Evolutionary conservation across 2,888 invertebrate genomes (phyloP).

Genomic region (Aplocera efformata): DNA sequence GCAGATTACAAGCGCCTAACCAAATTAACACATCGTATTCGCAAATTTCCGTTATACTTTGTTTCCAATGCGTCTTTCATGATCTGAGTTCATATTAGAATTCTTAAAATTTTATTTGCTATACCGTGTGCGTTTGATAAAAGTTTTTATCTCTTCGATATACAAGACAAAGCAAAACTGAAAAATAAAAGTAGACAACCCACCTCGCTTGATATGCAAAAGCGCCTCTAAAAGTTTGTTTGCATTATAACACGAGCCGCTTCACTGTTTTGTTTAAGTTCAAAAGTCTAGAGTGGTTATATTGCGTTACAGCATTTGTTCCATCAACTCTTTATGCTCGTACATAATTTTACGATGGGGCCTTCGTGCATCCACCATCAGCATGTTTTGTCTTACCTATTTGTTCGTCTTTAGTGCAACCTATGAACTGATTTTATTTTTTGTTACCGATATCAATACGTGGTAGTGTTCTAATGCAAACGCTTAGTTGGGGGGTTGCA

Average conservation of each 20-base stretch:
- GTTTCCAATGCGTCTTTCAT: slow-evolving; percentile 53
- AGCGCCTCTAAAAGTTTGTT: slow-evolving; percentile 80
- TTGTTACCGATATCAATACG: slow-evolving; percentile 17
- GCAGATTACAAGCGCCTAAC: slow-evolving; percentile 9
- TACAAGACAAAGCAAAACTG: slow-evolving; percentile 77
- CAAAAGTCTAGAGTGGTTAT: slow-evolving; percentile 77
- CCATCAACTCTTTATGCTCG: slow-evolving; percentile 51
- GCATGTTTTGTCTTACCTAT: slow-evolving; percentile 51
- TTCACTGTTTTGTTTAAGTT: slow-evolving; percentile 79
- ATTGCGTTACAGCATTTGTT: slow-evolving; percentile 79
- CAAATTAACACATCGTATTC: slow-evolving; percentile 2
- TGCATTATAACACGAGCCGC: slow-evolving; percentile 81
- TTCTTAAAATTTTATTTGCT: slow-evolving; percentile 47
- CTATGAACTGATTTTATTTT: slow-evolving; percentile 32
- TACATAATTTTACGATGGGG: slow-evolving; percentile 45
- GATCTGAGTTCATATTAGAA: slow-evolving; percentile 57
- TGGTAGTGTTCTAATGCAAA: slow-evolving; percentile 79
- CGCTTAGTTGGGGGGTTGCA: slow-evolving; percentile 60
- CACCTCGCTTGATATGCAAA: slow-evolving; percentile 81
- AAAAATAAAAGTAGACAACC: slow-evolving; percentile 77
- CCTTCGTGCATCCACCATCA: slow-evolving; percentile 57
- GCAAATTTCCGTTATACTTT: slow-evolving; percentile 10
- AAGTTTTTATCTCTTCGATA: slow-evolving; percentile 47
- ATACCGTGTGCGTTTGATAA: slow-evolving; percentile 46
- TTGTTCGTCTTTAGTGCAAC: slow-evolving; percentile 60